A percentile compares a stretch with the other conserved stretches of the same genome.
These are phyloP conservation scores for Strigops habroptila DNA, from an alignment of 2,113 vertebrate genomes.

Conservation along the genomic window DNA sequence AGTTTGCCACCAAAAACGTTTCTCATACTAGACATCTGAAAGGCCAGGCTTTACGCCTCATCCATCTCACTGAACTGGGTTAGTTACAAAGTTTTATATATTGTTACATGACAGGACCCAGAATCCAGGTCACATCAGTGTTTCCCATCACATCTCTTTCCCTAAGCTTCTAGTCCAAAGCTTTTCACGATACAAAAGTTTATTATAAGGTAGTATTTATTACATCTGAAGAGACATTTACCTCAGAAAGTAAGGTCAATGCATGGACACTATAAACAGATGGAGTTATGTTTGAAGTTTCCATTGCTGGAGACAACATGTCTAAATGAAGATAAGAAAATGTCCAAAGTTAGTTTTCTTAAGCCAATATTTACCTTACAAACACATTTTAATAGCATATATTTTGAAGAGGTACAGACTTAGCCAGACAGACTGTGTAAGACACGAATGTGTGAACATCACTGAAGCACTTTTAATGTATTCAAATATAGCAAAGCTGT, in stretches of 20 bases:
- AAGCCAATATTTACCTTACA: neutral
- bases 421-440: neutral
- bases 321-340: conserved; percentile 74
- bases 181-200: neutral
- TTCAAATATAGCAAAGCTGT: neutral
- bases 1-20: neutral
- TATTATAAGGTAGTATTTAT: neutral
- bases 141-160: neutral
- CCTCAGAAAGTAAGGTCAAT: conserved; percentile 93
- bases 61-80: neutral
- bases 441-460: neutral
- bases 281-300: conserved; percentile 93
- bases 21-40: neutral
- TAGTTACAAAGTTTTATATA: neutral
- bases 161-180: neutral
- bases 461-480: neutral
- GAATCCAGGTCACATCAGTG: neutral
- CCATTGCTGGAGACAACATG: conserved; percentile 93
- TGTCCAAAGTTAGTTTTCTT: neutral
- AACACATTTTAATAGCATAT: neutral
- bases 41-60: neutral
- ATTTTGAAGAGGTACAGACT: neutral
- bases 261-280: conserved; percentile 98
- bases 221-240: conserved; percentile 66
- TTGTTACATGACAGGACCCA: neutral